Percentiles rank a stretch among this genome's conserved stretches.
These are phyloP conservation scores for Lamellibrachia satsuma DNA, from an alignment of 2,888 invertebrate species.

Conservation along the genomic window DNA sequence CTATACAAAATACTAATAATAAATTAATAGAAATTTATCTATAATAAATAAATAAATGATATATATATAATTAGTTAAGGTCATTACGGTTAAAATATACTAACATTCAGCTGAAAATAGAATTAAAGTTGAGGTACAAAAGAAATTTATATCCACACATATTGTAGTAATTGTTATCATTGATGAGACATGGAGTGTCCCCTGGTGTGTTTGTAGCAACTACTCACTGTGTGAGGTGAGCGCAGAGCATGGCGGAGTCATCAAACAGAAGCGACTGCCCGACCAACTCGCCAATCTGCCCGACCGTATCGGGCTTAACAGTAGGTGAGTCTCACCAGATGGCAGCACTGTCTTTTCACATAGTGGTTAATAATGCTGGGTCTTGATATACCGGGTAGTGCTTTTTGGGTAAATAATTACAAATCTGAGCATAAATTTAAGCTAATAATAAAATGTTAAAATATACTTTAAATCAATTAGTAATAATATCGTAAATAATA, in stretches of 20 bases:
- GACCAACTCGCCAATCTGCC: constrained; percentile 95
- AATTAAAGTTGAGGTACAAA: not conserved
- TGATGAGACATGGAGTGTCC: not conserved
- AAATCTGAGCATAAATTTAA: no score
- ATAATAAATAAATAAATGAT: no score
- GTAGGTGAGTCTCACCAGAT: constrained; percentile 63
- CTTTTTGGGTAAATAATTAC: no score
- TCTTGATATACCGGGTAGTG: no score
- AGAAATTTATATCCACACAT: not conserved
- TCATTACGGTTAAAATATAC: not conserved
- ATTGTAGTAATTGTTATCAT: not conserved
- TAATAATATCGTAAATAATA: no score
- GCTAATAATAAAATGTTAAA: no score
- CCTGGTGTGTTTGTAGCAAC: constrained; percentile 70
- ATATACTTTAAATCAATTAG: no score
- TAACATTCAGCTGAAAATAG: not conserved
- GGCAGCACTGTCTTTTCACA: not conserved
- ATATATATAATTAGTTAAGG: not conserved
- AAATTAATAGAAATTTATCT: no score
- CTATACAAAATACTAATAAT: no score
- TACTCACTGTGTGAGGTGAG: constrained; percentile 96
- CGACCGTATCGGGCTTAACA: constrained; percentile 84
- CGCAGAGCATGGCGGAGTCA: constrained; percentile 88
- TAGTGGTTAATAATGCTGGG: not conserved
- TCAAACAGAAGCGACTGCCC: constrained; percentile 93